phyloP scores from a whole-genome alignment of 2,113 vertebrate species.

The Scartelaos histophorus region DNA sequence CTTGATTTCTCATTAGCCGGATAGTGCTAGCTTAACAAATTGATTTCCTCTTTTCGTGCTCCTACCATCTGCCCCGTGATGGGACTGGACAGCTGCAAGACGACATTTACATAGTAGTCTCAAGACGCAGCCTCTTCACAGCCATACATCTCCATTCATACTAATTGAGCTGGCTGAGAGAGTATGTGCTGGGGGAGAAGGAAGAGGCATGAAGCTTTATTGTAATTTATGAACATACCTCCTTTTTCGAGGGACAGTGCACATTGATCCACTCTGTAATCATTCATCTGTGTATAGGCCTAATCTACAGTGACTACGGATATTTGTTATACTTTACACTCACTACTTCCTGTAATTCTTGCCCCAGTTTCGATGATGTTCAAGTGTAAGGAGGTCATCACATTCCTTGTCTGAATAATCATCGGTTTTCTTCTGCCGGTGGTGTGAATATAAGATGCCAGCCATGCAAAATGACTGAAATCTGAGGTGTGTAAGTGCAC shows the following conservation, averaged over 20 bases:
- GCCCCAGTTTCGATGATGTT: constrained; percentile 43
- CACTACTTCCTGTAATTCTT: constrained; percentile 34
- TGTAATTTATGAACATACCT: constrained; percentile 55
- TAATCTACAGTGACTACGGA: constrained; percentile 60
- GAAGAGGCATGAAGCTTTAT: constrained; percentile 20
- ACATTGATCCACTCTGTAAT: constrained; percentile 73
- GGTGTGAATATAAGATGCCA: constrained; percentile 60
- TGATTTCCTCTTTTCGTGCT: constrained; percentile 52
- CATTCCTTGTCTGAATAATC: constrained; percentile 35
- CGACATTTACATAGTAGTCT: constrained; percentile 63
- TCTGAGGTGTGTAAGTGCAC: constrained; percentile 61
- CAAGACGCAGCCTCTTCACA: constrained; percentile 36
- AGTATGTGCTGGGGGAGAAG: constrained; percentile 11
- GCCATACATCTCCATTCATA: constrained; percentile 58
- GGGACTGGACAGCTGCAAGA: constrained; percentile 56
- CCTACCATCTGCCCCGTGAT: constrained; percentile 62
- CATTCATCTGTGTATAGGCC: constrained; percentile 64
- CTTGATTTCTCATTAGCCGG: constrained; percentile 70
- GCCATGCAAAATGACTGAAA: constrained; percentile 67
- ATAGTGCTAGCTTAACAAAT: constrained; percentile 64
- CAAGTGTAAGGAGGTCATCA: constrained; percentile 25
- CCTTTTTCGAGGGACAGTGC: constrained; percentile 58
- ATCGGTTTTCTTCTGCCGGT: constrained; percentile 38
- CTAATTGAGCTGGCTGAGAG: constrained; percentile 50
- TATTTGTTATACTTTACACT: constrained; percentile 32